Percentiles rank a stretch among this genome's conserved stretches.
phyloP scores from a whole-genome alignment of 2,113 vertebrate species.

The Nicator chloris region DNA sequence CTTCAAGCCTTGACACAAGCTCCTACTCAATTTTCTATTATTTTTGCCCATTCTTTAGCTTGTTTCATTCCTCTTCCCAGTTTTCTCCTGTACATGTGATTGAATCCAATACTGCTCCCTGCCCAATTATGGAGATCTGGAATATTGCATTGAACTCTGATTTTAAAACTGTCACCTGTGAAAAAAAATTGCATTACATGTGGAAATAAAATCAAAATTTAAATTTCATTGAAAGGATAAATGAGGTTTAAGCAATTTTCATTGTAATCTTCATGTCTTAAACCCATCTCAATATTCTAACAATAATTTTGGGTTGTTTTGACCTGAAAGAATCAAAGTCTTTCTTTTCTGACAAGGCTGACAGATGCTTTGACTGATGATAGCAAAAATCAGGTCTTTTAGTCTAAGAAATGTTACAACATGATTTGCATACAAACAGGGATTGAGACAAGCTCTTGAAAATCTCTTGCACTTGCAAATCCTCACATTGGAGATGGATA shows the following conservation, averaged over 20 bases:
- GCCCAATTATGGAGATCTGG: neutral
- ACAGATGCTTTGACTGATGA: conserved; percentile 39
- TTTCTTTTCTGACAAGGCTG: conserved; percentile 43
- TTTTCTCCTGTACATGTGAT: neutral
- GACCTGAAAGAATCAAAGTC: conserved; percentile 24
- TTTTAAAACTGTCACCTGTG: neutral
- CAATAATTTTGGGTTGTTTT: conserved; percentile 39
- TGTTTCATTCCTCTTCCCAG: neutral
- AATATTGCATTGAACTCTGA: neutral
- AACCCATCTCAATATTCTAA: neutral
- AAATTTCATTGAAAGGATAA: neutral
- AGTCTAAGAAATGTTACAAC: neutral
- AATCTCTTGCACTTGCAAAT: conserved; percentile 35
- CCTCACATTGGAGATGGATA: conserved; percentile 1
- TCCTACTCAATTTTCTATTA: neutral
- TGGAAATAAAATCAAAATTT: neutral
- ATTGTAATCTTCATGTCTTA: neutral
- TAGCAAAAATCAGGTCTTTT: neutral
- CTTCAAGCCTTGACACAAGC: neutral
- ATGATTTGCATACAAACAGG: conserved; percentile 54
- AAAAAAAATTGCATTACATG: neutral
- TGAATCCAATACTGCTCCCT: neutral
- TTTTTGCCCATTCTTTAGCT: neutral
- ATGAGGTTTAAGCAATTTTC: neutral
- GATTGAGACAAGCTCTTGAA: conserved; percentile 7